Base-by-base conservation (phyloP, 37 sponge, comb jelly and placozoan species). In the Tethya wilhelma region DNA sequence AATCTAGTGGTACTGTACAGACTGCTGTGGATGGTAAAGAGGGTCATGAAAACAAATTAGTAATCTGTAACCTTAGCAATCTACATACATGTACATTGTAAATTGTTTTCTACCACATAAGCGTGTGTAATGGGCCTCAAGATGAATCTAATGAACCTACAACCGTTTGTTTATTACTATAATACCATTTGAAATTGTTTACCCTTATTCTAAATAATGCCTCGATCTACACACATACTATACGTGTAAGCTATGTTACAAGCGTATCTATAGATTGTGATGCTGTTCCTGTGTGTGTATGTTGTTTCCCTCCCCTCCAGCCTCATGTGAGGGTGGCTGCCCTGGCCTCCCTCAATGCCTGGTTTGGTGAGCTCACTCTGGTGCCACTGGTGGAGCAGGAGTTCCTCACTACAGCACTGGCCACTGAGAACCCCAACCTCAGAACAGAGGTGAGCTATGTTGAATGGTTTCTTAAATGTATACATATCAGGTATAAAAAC, bases 341-440 rank as follows among this genome's bases (percentile, higher is more conserved):
- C 44, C 65, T 89, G 11, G 25, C 75, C 0, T 68, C 78, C 22
- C 80, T 95, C 64, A 95, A 93, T 71, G 62, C 74, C 40, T 95
- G 90, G 90, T 40, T 58, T 28, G 49, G 71, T 44, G 78, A 89
- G 73, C 8, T 86, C 2, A 49, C 53, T n/a, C 65, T 95, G 56
- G 41, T 34, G 38, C 68, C 80, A 37, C 45, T 95, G 37, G 71
- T 93, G 34, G 96, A 95, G 41, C 72, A 67, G 22, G 96, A 95
- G 62, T 44, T 89, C 33, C n/a, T 95, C 44, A 46, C 70, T 30
- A 67, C 75, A 0, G 90, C 90, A 25, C 84, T 95, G 17, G 68
- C 73, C 45, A 93, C 80, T 43, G 96, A 95, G 72, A 95, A 86
- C 77, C 96, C 96, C 22, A 91, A 88, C 81, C 83, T 87, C 29